Percentiles rank a stretch among this genome's conserved stretches.
Evolutionary conservation across 2,113 vertebrate species (phyloP).

Genomic region (Ciconia stormi): DNA sequence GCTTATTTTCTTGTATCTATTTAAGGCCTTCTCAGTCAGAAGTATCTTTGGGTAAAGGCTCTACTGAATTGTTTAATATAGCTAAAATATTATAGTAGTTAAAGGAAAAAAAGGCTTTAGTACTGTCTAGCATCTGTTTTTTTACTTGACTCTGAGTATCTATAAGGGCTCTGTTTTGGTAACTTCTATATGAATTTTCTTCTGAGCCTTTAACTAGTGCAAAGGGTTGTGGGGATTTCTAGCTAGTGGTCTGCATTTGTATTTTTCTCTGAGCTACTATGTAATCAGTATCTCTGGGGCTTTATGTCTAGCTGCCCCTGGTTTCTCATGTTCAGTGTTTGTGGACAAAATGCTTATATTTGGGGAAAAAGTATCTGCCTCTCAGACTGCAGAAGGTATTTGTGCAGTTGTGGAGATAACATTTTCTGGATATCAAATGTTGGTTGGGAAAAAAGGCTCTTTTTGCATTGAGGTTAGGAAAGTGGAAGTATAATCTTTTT

Average conservation of each 20-base stretch:
- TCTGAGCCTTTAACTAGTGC: not conserved
- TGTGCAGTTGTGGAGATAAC: not conserved
- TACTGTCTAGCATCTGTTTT: fast-evolving
- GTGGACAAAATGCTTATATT: not conserved
- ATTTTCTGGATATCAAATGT: fast-evolving
- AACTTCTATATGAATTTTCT: not conserved
- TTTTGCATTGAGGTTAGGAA: not conserved
- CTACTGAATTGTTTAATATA: not conserved
- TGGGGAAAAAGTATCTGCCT: not conserved
- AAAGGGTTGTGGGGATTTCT: not conserved
- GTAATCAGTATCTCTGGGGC: not conserved
- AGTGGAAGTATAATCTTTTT: not conserved
- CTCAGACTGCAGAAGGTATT: not conserved
- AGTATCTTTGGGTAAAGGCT: fast-evolving
- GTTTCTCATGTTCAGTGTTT: not conserved
- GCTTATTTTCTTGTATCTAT: fast-evolving
- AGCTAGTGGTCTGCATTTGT: not conserved
- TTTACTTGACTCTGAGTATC: not conserved
- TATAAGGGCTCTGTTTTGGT: not conserved
- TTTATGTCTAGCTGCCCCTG: not conserved
- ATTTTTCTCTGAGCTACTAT: not conserved
- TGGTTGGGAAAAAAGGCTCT: fast-evolving
- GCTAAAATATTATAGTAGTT: not conserved
- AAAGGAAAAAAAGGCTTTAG: not conserved
- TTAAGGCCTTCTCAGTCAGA: fast-evolving